These are phyloP conservation scores for Hydropotes inermis DNA, from an alignment of 2,113 vertebrate genomes.

Conservation along the genomic window DNA sequence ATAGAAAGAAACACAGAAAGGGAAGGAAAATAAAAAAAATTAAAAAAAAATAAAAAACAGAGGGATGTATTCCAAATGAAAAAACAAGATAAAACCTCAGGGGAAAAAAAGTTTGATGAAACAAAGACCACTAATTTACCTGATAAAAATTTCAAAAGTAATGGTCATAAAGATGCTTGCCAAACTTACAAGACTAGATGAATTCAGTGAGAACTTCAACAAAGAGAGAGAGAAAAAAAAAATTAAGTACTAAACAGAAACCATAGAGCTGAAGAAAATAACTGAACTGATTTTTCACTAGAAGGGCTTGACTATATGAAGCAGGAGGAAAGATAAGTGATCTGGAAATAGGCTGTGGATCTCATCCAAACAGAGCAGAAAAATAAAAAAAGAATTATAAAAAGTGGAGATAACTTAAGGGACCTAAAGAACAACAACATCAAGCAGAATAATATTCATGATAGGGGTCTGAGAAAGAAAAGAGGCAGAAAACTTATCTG, in stretches of 20 bases:
- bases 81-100: not conserved
- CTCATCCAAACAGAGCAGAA: not conserved
- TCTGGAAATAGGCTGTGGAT: not conserved
- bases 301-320: not conserved
- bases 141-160: not conserved
- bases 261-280: not conserved
- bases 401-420: not conserved
- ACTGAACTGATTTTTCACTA: not conserved
- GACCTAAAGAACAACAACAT: not conserved
- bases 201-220: not conserved
- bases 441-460: not conserved
- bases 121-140: not conserved
- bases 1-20: not conserved
- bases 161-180: not conserved
- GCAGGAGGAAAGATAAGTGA: not conserved
- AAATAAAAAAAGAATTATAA: not conserved
- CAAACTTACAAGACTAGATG: not conserved
- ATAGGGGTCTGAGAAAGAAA: not conserved
- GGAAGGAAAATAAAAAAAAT: not conserved
- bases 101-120: not conserved
- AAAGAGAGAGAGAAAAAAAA: not conserved
- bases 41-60: not conserved
- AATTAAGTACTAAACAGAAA: not conserved
- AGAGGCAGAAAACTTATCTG: not conserved
- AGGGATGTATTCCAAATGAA: not conserved